Evolutionary conservation across 2,797 vertebrate species (phyloP).

Genomic region (Orestias chungarensis): DNA sequence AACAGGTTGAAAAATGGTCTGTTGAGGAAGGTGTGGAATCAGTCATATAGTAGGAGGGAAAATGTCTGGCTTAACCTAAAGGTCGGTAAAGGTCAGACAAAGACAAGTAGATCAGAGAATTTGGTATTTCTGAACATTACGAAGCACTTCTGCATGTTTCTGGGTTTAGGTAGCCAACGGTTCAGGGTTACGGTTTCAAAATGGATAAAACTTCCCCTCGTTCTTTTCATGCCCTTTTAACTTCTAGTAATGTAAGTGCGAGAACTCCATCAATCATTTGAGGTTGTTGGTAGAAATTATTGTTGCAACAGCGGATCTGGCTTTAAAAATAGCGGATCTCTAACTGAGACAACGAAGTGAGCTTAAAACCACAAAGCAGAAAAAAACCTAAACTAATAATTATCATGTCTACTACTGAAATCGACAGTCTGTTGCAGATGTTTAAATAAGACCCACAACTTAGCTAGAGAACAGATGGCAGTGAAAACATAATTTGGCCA

Average conservation of each 20-base stretch:
- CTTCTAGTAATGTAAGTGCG: neutral
- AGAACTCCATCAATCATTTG: neutral
- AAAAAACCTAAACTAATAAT: no score
- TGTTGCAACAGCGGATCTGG: no score
- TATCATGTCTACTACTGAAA: neutral
- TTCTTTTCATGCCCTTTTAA: neutral
- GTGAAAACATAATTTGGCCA: neutral
- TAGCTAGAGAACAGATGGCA: neutral
- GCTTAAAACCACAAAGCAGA: no score
- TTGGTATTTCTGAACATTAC: neutral
- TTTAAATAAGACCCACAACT: no score
- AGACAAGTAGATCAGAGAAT: neutral
- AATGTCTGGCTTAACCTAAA: constrained; percentile 7
- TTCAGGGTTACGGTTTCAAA: neutral
- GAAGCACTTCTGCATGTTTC: neutral
- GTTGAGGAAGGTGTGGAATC: constrained; percentile 17
- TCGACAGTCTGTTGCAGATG: no score
- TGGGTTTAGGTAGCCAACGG: neutral
- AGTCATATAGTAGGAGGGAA: constrained; percentile 1
- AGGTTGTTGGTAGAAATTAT: neutral
- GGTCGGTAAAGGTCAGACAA: constrained; percentile 12
- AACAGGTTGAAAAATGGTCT: constrained; percentile 18
- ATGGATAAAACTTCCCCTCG: neutral
- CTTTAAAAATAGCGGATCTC: no score
- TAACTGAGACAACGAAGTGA: no score